Evolutionary conservation across 2,113 vertebrate species (phyloP), one percentile per base, ranked within the genome.

Genomic region (Pseudonaja textilis): DNA sequence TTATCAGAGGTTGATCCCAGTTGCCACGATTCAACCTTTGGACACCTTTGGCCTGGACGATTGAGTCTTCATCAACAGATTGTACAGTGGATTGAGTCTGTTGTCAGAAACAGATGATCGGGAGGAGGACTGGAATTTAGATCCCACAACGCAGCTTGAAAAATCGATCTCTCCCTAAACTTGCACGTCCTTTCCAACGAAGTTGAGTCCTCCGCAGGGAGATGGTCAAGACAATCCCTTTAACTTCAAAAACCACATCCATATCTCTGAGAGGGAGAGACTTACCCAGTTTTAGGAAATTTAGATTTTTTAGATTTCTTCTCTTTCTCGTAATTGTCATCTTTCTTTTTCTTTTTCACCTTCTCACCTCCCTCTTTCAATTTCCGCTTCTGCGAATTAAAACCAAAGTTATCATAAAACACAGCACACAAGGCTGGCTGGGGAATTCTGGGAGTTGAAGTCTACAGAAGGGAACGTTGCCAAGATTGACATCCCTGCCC

Each of bases 301-400:
- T 97, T 97, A 42, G 97, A 97, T 93, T 96, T 98, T 92, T 98
- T 98, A 0, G 97, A 98, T 96, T 98, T 98, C 96, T 98, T 98
- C 90, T 98, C 97, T 95, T 98, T 98, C 93, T 97, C 96, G 0
- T 97, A 97, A 90, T 96, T 97, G 94, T 96, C 97, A 90, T 98
- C 97, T 95, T 97, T 98, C 96, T 96, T 98, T 89, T 97, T 99
- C 96, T 98, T 99, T 97, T 98, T 98, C 59, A 97, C 94, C 96
- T 98, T 98, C 91, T 98, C 97, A 91, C 96, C 96, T 89, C 97
- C 98, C 47, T 97, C 97, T 95, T 98, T 98, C 89, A 98, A 95
- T 96, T 99, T 99, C 93, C 98, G 97, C 96, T 99, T 99, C 98
- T 99, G 94, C 54, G 93, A 91, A 92, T 96, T 90, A 94, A 96